Evolutionary conservation across 1,140 invertebrate genomes (phyloP), one percentile per base, ranked within the genome.

Genomic region (Papilio aristodemus): DNA sequence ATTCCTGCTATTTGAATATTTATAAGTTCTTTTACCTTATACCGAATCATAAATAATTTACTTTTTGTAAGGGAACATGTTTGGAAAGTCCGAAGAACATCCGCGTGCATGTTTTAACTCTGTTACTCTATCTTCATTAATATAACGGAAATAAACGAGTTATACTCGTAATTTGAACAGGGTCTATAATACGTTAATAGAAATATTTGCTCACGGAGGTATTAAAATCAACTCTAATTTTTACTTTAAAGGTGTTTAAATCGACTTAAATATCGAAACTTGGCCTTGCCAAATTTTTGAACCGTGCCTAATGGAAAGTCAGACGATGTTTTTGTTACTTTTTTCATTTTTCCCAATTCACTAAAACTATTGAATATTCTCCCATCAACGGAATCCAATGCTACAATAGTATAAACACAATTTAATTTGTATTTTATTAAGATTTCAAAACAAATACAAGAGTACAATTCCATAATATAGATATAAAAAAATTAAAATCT

Each of bases 71-170:
- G 46, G 19, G 7, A 50, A 50, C 8, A 19, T 50, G 19, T 50
- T 43, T 50, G 22, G 9, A n/a, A 43, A 13, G 7, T 50, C 46
- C 11, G 9, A 9, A 22, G 0, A 9, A 39, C 38, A 39, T 11
- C 38, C 10, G 38, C 10, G 13, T 39, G 13, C 38, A 11, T 39
- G 10, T 9, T 7, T 1, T 22, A 50, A 22, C 19, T 50, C 17
- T 50, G 41, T 17, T 6, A 17, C 39, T 14, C n/a, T 32, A 32
- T 17, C 4, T 43, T 43, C n/a, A 43, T 43, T 43, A 43, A 4
- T n/a, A 43, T 17, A 43, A 43, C n/a, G 41, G 41, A 43, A 43
- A 43, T n/a, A 43, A 43, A 43, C 14, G 41, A 17, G 41, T 39
- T 38, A n/a, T n/a, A n/a, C n/a, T n/a, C n/a, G 1, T 11, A 38